These are phyloP conservation scores for Trinorchestia longiramus DNA, from an alignment of 1,140 invertebrate species.

Conservation along the genomic window DNA sequence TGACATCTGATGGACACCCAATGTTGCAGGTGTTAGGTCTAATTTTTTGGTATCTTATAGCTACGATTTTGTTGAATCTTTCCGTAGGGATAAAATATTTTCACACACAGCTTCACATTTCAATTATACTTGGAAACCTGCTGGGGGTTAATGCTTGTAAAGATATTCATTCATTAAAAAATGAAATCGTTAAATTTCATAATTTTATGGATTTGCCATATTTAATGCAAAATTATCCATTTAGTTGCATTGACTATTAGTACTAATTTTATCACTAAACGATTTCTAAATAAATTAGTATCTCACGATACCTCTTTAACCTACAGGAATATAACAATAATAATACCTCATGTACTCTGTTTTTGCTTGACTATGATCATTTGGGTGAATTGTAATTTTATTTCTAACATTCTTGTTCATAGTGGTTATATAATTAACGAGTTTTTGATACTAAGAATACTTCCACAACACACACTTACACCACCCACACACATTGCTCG, in stretches of 20 bases:
- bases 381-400: background rate
- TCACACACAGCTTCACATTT: background rate
- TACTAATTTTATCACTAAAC: background rate
- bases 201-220: background rate
- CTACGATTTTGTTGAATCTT: background rate
- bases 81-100: background rate
- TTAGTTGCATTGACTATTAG: background rate
- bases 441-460: too few species aligned
- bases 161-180: background rate
- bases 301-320: too few species aligned
- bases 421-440: too few species aligned
- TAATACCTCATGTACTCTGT: too few species aligned
- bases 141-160: background rate
- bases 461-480: too few species aligned
- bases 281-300: background rate
- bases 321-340: too few species aligned
- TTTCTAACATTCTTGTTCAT: background rate
- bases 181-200: background rate
- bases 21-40: background rate
- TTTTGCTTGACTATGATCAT: background rate
- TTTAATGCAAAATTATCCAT: background rate
- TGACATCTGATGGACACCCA: background rate
- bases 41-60: too few species aligned
- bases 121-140: background rate
- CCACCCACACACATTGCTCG: too few species aligned